These are phyloP conservation scores for Keiferia lycopersicella DNA, from an alignment of 2,888 invertebrate genomes.

Conservation along the genomic window DNA sequence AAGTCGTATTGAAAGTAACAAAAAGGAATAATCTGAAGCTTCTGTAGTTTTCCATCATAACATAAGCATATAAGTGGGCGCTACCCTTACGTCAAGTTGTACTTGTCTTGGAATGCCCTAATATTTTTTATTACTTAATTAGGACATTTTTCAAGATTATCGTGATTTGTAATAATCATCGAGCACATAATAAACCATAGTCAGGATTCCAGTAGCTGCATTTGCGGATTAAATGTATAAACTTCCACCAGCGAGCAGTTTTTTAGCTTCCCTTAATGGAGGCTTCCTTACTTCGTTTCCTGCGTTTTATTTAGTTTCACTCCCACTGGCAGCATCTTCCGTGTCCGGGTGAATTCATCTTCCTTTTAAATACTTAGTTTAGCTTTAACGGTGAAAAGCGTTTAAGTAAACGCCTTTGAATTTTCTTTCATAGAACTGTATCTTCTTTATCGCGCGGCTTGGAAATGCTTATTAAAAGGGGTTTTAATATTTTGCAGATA, in stretches of 20 bases:
- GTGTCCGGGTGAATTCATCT: constrained; percentile 12
- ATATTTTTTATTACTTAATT: too few species aligned
- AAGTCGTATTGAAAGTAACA: too few species aligned
- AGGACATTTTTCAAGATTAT: too few species aligned
- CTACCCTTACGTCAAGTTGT: too few species aligned
- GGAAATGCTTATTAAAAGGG: neutral
- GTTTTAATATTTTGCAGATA: neutral
- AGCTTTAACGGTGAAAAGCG: constrained; percentile 4
- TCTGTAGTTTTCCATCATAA: too few species aligned
- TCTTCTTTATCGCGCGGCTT: neutral
- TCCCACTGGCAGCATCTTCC: neutral
- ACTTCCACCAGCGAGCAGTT: constrained; percentile 5
- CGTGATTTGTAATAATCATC: too few species aligned
- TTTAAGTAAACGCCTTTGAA: constrained; percentile 2
- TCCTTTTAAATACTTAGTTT: constrained; percentile 4
- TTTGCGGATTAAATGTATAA: constrained; percentile 3
- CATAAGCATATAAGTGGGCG: too few species aligned
- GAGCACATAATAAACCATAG: too few species aligned
- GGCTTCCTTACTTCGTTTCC: constrained; percentile 15
- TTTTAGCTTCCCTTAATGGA: constrained; percentile 9
- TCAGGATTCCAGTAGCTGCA: neutral
- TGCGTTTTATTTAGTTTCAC: constrained; percentile 17
- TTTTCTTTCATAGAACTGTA: constrained; percentile 3
- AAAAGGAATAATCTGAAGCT: too few species aligned
- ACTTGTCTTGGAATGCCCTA: too few species aligned